Evolutionary conservation across 2,888 invertebrate species (phyloP).

Genomic region (Leptinotarsa juncta): DNA sequence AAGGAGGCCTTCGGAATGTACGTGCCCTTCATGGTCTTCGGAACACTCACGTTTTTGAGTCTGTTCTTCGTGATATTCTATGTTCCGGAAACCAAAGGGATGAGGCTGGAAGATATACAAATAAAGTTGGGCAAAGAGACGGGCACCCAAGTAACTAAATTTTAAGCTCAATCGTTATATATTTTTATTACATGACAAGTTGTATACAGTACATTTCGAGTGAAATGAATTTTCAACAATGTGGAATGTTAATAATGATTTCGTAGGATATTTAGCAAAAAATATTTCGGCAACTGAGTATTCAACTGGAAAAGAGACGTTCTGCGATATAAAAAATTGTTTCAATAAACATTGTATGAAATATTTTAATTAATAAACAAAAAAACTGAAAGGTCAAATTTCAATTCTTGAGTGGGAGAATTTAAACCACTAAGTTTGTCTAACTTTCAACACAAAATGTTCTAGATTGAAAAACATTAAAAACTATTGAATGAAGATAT

Average conservation of each 20-base stretch:
- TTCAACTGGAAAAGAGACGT: not conserved
- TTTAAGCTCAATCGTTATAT: not conserved
- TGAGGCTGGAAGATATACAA: slow-evolving; percentile 68
- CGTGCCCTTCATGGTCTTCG: slow-evolving; percentile 66
- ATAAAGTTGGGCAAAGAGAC: slow-evolving; percentile 11
- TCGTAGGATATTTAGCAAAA: no score
- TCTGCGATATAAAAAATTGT: not conserved
- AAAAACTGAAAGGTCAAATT: not conserved
- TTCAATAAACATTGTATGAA: not conserved
- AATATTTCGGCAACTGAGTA: no score
- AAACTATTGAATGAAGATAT: no score
- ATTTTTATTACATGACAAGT: not conserved
- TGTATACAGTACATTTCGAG: not conserved
- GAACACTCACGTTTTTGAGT: slow-evolving; percentile 61
- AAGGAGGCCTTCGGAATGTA: slow-evolving; percentile 64
- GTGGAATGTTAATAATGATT: not conserved
- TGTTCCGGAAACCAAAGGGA: slow-evolving; percentile 69
- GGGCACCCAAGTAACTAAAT: not conserved
- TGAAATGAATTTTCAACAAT: not conserved
- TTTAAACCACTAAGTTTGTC: no score
- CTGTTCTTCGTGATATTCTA: slow-evolving; percentile 63
- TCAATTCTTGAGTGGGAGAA: not conserved
- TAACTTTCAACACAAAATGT: no score
- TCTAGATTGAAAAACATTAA: no score
- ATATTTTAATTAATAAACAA: not conserved